Base-by-base conservation (phyloP, 2,113 vertebrate species). In the Bombycilla garrulus region DNA sequence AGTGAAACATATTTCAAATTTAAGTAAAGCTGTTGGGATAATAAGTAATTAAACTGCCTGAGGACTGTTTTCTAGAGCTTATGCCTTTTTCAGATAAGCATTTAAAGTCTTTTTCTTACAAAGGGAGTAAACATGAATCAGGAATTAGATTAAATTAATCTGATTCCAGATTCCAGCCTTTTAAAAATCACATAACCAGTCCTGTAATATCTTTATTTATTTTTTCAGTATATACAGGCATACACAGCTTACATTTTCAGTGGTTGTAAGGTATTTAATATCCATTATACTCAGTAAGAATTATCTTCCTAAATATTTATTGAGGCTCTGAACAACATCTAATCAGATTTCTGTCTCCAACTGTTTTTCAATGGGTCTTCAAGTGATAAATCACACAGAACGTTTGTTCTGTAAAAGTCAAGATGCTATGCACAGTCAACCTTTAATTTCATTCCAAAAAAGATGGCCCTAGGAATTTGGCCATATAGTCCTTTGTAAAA, bases 331-430 rank as follows among this genome's bases (percentile, higher is more conserved):
- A 88, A 82, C 2, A 72, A 77, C 14, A 74, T 40, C 45, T 86
- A 92, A 88, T 82, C 86, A 82, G 10, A 86, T 88, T 90, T 93
- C 47, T 93, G 86, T 69, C 60, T 86, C 62, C 54, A 86, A 8
- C 31, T 90, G 35, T 31, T 92, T 94, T 74, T 86, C 80, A 76
- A 20, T 45, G 44, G 19, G 16, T 31, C 21, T 92, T 78, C 82
- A 74, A 90, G 23, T 56, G 38, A 54, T 62, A 92, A 81, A 82
- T 76, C 54, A 62, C 28, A 35, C 64, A 47, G 92, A 88, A 82
- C 0, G 5, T 81, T 33, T 82, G 15, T 91, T 90, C 45, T 88
- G 45, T 48, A 92, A 83, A 90, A 93, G 61, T 82, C 44, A 86
- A 60, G 48, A 44, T 60, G 44, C 2, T 74, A 19, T 44, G 45